These are phyloP conservation scores for Tyria jacobaeae DNA, from an alignment of 2,888 invertebrate genomes.

Conservation along the genomic window DNA sequence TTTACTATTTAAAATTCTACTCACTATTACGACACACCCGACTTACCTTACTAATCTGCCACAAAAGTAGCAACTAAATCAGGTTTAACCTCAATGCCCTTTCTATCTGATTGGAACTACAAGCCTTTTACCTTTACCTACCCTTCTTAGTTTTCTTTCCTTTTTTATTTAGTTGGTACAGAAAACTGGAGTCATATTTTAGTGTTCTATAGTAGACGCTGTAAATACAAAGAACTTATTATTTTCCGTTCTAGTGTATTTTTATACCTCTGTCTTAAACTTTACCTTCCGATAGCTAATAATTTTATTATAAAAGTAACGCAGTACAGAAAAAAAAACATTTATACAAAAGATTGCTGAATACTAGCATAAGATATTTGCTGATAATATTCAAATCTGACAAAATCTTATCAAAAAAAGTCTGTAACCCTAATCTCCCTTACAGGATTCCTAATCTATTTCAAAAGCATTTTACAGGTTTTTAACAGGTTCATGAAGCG, in stretches of 20 bases:
- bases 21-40: constrained; percentile 18
- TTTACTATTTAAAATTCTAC: constrained; percentile 12
- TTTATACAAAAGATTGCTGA: not conserved
- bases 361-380: not conserved
- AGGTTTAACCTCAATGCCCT: constrained; percentile 51
- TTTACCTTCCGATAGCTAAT: no score
- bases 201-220: not conserved
- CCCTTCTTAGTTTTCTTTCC: constrained; percentile 17
- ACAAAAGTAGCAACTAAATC: constrained; percentile 54
- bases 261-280: no score
- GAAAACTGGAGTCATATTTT: not conserved
- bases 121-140: constrained; percentile 32
- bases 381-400: not conserved
- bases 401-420: not conserved
- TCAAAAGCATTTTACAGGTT: not conserved
- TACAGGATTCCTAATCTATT: not conserved
- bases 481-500: not conserved
- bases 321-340: no score
- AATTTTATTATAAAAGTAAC: no score
- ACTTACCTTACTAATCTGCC: constrained; percentile 46
- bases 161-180: constrained; percentile 11
- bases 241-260: no score
- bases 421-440: not conserved
- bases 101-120: constrained; percentile 44
- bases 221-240: no score